Conservation (phyloP, 1,140 invertebrate species). For the Heliothis subflexa region DNA sequence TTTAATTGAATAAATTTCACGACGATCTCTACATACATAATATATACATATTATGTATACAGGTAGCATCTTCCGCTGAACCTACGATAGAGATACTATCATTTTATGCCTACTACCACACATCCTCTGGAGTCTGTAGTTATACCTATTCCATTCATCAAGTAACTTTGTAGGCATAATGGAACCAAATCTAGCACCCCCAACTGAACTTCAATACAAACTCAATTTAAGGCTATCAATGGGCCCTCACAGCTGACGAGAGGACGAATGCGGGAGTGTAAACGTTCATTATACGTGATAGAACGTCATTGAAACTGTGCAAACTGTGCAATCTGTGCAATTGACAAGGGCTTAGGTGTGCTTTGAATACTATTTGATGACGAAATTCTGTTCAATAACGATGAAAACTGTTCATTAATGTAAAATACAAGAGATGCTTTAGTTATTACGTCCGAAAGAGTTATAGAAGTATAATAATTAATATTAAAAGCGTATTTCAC, state of each 20-base stretch:
- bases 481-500: too few species aligned
- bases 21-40: too few species aligned
- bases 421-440: too few species aligned
- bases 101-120: too few species aligned
- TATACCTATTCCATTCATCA: too few species aligned
- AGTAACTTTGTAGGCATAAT: neutral
- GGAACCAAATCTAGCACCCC: neutral
- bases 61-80: neutral
- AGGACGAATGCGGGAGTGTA: constrained; percentile 39
- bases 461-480: too few species aligned
- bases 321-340: neutral
- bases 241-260: constrained; percentile 14
- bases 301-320: constrained; percentile 1
- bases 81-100: neutral
- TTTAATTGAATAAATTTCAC: too few species aligned
- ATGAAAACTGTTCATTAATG: too few species aligned
- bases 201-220: constrained; percentile 33
- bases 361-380: neutral
- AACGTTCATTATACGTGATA: constrained; percentile 28
- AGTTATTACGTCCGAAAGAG: too few species aligned
- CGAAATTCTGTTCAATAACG: too few species aligned
- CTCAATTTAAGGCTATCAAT: constrained; percentile 38
- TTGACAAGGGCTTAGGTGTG: constrained; percentile 16
- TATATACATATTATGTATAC: too few species aligned
- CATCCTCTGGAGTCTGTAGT: too few species aligned